phyloP scores from a whole-genome alignment of 2,888 invertebrate species.

The Ectemnius continuus region DNA sequence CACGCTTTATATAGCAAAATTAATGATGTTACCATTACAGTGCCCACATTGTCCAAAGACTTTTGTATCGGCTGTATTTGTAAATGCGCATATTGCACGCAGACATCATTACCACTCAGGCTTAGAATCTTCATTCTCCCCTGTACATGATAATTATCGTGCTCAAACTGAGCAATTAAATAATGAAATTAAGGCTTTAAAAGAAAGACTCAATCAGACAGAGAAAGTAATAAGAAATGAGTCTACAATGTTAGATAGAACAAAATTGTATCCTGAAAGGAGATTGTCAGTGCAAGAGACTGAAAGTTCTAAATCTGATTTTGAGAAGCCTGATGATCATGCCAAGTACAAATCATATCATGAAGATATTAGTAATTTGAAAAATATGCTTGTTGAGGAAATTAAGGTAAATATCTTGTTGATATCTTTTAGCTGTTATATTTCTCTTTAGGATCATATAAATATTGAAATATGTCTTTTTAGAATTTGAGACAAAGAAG shows the following conservation, averaged over 20 bases:
- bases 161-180: constrained; percentile 82
- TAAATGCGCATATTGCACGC: constrained; percentile 82
- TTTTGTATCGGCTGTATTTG: constrained; percentile 83
- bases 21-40: constrained; percentile 74
- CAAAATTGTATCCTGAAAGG: constrained; percentile 34
- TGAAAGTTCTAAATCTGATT: constrained; percentile 32
- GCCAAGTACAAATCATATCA: constrained; percentile 66
- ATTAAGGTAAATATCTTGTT: constrained; percentile 62
- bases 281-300: constrained; percentile 43
- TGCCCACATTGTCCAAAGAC: constrained; percentile 85
- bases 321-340: constrained; percentile 42
- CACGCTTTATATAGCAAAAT: constrained; percentile 7
- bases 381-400: constrained; percentile 70
- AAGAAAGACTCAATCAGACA: constrained; percentile 82
- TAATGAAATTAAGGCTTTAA: constrained; percentile 82
- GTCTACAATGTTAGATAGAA: constrained; percentile 70
- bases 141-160: constrained; percentile 76
- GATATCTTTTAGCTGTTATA: background rate
- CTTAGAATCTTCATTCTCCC: constrained; percentile 57
- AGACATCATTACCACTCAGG: constrained; percentile 79
- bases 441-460: background rate
- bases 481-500: constrained; percentile 64
- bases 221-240: constrained; percentile 80
- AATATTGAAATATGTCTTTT: constrained; percentile 20
- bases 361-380: constrained; percentile 69